These are phyloP conservation scores for Sinocyclocheilus maitianheensis DNA, from an alignment of 2,113 vertebrate species.

Conservation along the genomic window DNA sequence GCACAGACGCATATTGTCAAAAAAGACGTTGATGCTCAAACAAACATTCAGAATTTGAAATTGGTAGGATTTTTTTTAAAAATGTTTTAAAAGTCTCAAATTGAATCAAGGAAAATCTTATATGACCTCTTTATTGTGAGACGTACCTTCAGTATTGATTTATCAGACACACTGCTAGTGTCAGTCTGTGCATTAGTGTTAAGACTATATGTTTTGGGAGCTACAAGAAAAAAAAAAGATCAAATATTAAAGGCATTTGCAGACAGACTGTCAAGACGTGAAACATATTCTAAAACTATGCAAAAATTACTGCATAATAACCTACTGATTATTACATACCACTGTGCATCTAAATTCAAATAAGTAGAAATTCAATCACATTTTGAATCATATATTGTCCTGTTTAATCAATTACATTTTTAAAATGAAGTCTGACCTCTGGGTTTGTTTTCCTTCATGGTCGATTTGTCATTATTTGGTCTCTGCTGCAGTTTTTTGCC, in stretches of 20 bases:
- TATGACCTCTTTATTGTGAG: background rate
- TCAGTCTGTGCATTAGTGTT: slow-evolving; percentile 78
- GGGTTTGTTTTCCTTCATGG: slow-evolving; percentile 70
- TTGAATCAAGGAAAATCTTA: background rate
- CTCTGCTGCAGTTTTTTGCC: slow-evolving; percentile 67
- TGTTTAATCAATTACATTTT: background rate
- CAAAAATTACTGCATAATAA: background rate
- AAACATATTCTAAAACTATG: background rate
- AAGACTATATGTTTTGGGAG: slow-evolving; percentile 94
- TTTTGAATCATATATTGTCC: no score
- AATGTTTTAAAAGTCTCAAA: background rate
- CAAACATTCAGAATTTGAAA: background rate
- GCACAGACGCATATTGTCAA: background rate
- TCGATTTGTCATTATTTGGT: slow-evolving; percentile 61
- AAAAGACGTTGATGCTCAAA: background rate
- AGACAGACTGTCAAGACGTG: background rate
- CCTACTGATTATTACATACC: background rate
- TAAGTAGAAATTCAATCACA: background rate
- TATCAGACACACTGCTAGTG: slow-evolving; percentile 79
- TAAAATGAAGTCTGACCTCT: slow-evolving; percentile 65
- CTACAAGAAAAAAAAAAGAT: slow-evolving; percentile 66
- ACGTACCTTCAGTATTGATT: slow-evolving; percentile 89
- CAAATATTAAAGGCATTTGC: background rate
- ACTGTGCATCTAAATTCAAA: background rate
- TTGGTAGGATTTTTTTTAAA: background rate